phyloP scores from a whole-genome alignment of 2,113 vertebrate species.

The Malurus cyaneus region DNA sequence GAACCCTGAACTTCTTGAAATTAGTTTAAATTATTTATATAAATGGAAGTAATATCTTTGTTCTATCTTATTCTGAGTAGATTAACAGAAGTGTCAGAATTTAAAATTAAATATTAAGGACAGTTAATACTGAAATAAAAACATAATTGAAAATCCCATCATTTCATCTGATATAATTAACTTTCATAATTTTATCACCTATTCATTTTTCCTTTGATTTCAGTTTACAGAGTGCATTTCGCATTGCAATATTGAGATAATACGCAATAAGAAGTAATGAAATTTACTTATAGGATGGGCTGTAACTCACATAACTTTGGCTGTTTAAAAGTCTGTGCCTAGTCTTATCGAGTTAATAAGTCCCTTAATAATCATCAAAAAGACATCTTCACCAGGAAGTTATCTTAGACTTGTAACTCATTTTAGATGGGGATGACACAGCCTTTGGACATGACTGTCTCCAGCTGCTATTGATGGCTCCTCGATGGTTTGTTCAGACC shows the following conservation, averaged over 20 bases:
- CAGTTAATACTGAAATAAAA: not conserved
- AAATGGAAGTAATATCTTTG: not conserved
- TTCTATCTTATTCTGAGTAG: not conserved
- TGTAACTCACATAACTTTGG: not conserved
- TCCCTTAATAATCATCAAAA: not conserved
- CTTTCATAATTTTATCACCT: not conserved
- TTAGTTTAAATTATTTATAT: slow-evolving; percentile 2
- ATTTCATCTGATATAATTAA: not conserved
- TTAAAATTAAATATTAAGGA: not conserved
- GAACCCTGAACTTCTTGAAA: not conserved
- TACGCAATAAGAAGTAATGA: not conserved
- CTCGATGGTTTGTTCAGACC: not conserved
- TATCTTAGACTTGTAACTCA: not conserved
- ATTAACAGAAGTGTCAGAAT: not conserved
- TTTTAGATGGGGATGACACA: not conserved
- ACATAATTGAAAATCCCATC: not conserved
- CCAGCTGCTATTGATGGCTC: not conserved
- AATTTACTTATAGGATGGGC: not conserved
- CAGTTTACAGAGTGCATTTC: not conserved
- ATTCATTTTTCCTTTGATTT: not conserved
- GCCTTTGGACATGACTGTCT: not conserved
- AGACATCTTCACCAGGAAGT: not conserved
- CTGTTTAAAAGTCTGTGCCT: not conserved
- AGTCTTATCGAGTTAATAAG: not conserved
- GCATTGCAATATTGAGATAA: not conserved